A percentile compares a stretch with the other conserved stretches of the same genome.
Conservation (phyloP, 2,113 vertebrate species). For the Azemiops feae region DNA sequence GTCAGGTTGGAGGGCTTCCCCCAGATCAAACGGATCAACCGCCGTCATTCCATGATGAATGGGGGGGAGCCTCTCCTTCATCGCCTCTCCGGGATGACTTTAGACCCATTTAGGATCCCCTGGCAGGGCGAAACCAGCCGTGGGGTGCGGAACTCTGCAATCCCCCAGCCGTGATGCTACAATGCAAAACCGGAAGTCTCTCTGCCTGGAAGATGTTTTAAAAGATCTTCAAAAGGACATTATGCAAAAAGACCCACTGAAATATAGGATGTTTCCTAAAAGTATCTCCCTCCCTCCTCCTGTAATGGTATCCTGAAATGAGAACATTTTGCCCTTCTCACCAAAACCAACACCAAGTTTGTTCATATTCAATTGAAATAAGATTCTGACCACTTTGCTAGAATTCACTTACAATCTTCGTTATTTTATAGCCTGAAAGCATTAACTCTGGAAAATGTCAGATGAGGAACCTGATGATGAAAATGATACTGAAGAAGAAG, state of each 20-base stretch:
- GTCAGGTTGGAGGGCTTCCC: no score
- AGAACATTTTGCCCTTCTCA: neutral
- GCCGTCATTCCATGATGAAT: no score
- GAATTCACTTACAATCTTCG: neutral
- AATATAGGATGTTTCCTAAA: neutral
- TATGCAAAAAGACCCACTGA: neutral
- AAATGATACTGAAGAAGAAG: conserved; percentile 35
- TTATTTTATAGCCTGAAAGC: neutral
- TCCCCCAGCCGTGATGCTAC: no score
- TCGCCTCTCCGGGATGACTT: no score
- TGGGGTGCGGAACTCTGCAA: no score
- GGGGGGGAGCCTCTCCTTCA: no score
- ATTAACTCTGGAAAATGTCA: conserved; percentile 58
- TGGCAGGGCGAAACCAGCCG: no score
- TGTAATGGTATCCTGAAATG: neutral
- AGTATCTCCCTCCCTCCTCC: neutral
- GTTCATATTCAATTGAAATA: neutral
- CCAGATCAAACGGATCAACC: no score
- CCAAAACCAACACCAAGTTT: neutral
- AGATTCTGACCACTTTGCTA: neutral
- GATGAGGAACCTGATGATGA: conserved; percentile 51
- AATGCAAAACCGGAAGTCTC: no score
- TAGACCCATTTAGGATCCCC: no score
- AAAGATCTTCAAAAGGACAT: neutral
- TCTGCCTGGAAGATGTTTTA: no score